phyloP scores from a whole-genome alignment of 1,140 invertebrate species.

The Drosophila saltans region DNA sequence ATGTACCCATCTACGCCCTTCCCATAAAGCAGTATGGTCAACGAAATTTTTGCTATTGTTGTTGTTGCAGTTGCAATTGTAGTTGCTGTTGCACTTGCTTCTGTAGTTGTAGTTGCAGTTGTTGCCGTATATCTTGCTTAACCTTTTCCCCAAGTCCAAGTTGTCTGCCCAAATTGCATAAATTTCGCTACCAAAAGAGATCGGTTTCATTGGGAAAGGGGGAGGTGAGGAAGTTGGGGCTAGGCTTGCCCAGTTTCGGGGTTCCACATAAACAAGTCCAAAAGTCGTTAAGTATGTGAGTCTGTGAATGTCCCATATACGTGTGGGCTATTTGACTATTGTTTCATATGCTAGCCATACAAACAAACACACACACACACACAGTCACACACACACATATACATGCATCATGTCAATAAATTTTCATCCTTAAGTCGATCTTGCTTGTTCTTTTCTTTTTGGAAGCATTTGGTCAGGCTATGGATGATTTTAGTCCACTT shows the following conservation, averaged over 20 bases:
- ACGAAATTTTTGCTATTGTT: conserved; percentile 1
- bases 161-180: conserved; percentile 45
- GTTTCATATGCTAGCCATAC: conserved; percentile 49
- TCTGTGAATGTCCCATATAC: conserved; percentile 35
- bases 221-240: conserved; percentile 31
- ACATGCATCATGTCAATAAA: conserved; percentile 60
- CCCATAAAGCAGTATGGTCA: conserved; percentile 15
- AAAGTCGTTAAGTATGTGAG: conserved; percentile 63
- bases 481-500: background rate
- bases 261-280: conserved; percentile 56
- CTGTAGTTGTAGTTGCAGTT: background rate
- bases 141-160: conserved; percentile 15
- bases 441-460: conserved; percentile 39
- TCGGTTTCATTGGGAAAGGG: too few species aligned
- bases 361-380: conserved; percentile 5
- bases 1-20: conserved; percentile 32
- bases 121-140: conserved; percentile 19
- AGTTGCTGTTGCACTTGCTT: background rate
- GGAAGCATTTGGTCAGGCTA: background rate
- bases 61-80: conserved; percentile 10
- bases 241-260: conserved; percentile 28
- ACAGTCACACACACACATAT: background rate
- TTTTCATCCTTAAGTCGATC: conserved; percentile 58
- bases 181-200: conserved; percentile 40
- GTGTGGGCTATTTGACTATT: conserved; percentile 33